A percentile compares a stretch with the other conserved stretches of the same genome.
These are phyloP conservation scores for Serrognathus titanus DNA, from an alignment of 2,888 invertebrate genomes.

Conservation along the genomic window DNA sequence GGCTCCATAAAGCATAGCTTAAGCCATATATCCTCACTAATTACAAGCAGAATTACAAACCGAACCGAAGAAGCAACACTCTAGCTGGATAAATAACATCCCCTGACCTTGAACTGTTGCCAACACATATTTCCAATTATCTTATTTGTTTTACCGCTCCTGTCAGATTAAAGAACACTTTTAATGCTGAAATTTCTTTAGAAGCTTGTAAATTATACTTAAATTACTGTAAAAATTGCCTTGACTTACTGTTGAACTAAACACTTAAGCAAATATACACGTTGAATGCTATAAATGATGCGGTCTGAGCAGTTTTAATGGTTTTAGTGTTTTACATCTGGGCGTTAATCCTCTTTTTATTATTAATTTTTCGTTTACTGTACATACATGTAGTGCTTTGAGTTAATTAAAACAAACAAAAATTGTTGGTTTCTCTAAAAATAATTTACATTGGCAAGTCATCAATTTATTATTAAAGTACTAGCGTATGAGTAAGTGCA, in stretches of 20 bases:
- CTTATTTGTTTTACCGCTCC: constrained; percentile 46
- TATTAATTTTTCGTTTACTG: too few species aligned
- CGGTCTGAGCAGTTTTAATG: too few species aligned
- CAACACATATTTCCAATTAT: constrained; percentile 49
- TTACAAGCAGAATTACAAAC: constrained; percentile 39
- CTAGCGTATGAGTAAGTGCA: too few species aligned
- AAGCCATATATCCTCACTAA: constrained; percentile 40
- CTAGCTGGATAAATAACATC: constrained; percentile 37
- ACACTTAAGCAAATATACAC: neutral
- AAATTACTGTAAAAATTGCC: constrained; percentile 19
- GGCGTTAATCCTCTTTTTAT: too few species aligned
- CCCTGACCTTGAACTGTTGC: constrained; percentile 47
- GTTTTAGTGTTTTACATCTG: too few species aligned
- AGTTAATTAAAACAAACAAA: too few species aligned
- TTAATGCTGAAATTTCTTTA: constrained; percentile 40
- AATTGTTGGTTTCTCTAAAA: too few species aligned
- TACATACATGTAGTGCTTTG: too few species aligned
- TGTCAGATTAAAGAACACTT: constrained; percentile 48
- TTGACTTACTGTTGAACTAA: neutral
- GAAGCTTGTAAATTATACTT: constrained; percentile 38
- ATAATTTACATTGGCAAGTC: too few species aligned
- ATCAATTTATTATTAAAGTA: too few species aligned
- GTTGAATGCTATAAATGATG: too few species aligned
- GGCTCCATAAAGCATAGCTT: constrained; percentile 35
- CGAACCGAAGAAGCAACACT: constrained; percentile 20